Conservation (phyloP, 2,113 vertebrate species). For the Oxygymnocypris stewartii region DNA sequence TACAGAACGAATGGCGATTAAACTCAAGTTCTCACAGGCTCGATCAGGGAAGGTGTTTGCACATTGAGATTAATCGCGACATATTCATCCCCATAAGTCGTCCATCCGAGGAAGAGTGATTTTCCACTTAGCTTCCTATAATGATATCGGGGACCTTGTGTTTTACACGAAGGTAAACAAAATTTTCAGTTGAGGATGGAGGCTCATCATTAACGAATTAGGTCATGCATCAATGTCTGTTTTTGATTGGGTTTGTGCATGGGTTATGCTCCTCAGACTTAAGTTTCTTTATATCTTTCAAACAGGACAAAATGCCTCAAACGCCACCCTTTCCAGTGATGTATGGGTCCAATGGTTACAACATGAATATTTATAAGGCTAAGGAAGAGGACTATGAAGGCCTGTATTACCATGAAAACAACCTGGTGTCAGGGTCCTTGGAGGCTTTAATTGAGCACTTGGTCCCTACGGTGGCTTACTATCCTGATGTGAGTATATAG, state of each 20-base stretch:
- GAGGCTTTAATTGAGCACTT: constrained; percentile 93
- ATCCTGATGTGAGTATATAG: constrained; percentile 87
- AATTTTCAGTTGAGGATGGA: not conserved
- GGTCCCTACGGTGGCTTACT: constrained; percentile 88
- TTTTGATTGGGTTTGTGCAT: constrained; percentile 7
- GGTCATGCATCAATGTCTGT: constrained; percentile 20
- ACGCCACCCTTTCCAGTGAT: constrained; percentile 84
- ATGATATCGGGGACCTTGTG: constrained; percentile 48
- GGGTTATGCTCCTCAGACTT: not conserved
- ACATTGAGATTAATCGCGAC: constrained; percentile 43
- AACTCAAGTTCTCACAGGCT: not conserved
- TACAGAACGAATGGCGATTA: not conserved
- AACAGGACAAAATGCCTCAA: constrained; percentile 90
- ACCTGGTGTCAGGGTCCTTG: constrained; percentile 88
- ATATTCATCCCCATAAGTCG: constrained; percentile 18
- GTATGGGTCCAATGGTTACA: constrained; percentile 84
- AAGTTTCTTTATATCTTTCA: constrained; percentile 13
- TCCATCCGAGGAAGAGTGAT: constrained; percentile 39
- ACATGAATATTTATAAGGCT: constrained; percentile 84
- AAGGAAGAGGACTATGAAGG: constrained; percentile 82
- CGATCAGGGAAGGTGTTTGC: constrained; percentile 40
- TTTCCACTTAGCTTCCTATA: constrained; percentile 51
- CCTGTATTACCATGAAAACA: constrained; percentile 88
- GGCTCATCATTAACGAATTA: not conserved
- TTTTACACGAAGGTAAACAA: constrained; percentile 50